Conservation (phyloP, 2,888 invertebrate genomes). For the Podabrus alpinus region DNA sequence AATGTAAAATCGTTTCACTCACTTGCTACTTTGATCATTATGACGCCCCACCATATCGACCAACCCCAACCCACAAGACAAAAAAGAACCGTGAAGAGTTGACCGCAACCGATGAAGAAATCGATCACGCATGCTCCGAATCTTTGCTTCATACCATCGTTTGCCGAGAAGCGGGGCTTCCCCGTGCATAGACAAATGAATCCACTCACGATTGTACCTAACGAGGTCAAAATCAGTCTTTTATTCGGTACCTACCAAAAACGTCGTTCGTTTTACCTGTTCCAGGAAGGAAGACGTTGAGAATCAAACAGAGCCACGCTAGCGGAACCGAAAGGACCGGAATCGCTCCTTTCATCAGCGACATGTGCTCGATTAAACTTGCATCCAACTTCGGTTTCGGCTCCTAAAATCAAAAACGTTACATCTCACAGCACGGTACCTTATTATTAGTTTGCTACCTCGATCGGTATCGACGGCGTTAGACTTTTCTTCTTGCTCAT, state of each 20-base stretch:
- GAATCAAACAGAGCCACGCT: slow-evolving; percentile 85
- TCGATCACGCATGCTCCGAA: slow-evolving; percentile 85
- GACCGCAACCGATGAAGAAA: slow-evolving; percentile 82
- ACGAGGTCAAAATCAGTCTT: slow-evolving; percentile 36
- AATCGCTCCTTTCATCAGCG: slow-evolving; percentile 89
- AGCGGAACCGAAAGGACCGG: slow-evolving; percentile 86
- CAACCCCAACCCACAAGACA: slow-evolving; percentile 97
- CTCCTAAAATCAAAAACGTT: slow-evolving; percentile 61
- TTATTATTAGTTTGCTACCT: not conserved
- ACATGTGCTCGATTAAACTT: slow-evolving; percentile 78
- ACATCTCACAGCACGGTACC: not conserved
- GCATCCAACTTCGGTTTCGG: slow-evolving; percentile 75
- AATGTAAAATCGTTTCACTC: slow-evolving; percentile 54
- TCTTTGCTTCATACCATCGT: slow-evolving; percentile 75
- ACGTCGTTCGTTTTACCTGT: slow-evolving; percentile 61
- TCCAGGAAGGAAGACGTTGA: slow-evolving; percentile 80
- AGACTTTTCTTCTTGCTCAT: slow-evolving; percentile 70
- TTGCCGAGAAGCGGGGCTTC: slow-evolving; percentile 82
- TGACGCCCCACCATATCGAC: slow-evolving; percentile 97
- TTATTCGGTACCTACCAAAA: not conserved
- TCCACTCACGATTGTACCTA: slow-evolving; percentile 90
- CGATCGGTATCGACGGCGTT: slow-evolving; percentile 54
- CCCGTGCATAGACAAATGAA: slow-evolving; percentile 87
- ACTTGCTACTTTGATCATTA: slow-evolving; percentile 89
- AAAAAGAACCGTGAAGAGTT: slow-evolving; percentile 92